These are phyloP conservation scores for Drosophila falleni DNA, from an alignment of 2,888 invertebrate genomes.

Conservation along the genomic window DNA sequence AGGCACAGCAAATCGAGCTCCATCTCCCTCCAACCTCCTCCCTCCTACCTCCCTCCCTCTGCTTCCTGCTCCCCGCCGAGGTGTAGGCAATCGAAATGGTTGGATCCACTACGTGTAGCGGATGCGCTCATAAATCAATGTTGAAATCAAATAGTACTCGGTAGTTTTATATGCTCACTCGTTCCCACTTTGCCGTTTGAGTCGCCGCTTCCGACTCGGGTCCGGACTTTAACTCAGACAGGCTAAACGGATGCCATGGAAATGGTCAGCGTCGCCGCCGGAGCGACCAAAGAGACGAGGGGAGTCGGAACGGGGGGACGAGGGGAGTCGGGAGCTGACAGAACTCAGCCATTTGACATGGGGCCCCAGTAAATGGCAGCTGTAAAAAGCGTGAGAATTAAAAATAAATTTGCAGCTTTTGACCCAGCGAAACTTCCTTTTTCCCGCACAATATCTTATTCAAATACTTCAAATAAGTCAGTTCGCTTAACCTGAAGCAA, in stretches of 20 bases:
- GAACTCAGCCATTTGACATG: constrained; percentile 60
- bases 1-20: constrained; percentile 16
- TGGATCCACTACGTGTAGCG: constrained; percentile 69
- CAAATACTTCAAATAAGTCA: constrained; percentile 22
- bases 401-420: constrained; percentile 68
- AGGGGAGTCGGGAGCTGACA: constrained; percentile 22
- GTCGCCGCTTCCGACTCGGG: constrained; percentile 20
- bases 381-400: constrained; percentile 71
- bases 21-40: neutral
- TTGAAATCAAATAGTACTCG: constrained; percentile 78
- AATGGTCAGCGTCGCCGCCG: constrained; percentile 68
- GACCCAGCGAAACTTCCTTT: constrained; percentile 20
- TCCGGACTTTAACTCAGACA: constrained; percentile 19
- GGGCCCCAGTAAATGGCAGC: constrained; percentile 62
- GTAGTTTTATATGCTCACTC: constrained; percentile 60
- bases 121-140: constrained; percentile 81
- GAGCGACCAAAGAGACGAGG: constrained; percentile 7
- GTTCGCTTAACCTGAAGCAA: constrained; percentile 15
- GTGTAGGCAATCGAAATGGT: constrained; percentile 51
- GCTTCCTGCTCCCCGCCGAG: neutral
- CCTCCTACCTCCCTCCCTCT: too few relatives aligned
- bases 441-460: constrained; percentile 23
- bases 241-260: constrained; percentile 64
- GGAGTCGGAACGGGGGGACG: neutral
- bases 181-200: constrained; percentile 1